Evolutionary conservation across 2,113 vertebrate species (phyloP), one percentile per base, ranked within the genome.

Genomic region (Phainopepla nitens): DNA sequence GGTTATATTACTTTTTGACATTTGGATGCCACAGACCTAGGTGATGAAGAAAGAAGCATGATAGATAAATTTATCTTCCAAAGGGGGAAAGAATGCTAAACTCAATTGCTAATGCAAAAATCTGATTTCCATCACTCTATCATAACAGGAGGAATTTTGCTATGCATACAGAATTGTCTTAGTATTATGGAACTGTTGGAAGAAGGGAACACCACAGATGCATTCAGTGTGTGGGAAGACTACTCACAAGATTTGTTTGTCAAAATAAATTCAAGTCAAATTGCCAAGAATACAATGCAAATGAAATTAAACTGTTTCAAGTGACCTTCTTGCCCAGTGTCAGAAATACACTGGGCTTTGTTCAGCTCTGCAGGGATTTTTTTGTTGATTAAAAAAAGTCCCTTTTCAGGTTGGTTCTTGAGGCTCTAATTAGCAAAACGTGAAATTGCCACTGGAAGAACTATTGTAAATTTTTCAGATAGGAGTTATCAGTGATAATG

Each of bases 191-290:
- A 90, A 86, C 68, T 36, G 35, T 47, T 90, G 66, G 62, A 81
- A 61, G 53, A 93, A 93, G 24, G 24, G 65, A 71, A 42, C 28
- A 77, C 35, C 65, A 87, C 11, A 73, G 82, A 78, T 51, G 17
- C 35, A 24, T 86, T 66, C 80, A 78, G 20, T 2, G 3, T 84
- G 61, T 76, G 62, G 73, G 61, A 87, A 93, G 93, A 82, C 47
- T 78, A 70, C 72, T 82, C 69, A 91, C 25, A 91, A 82, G 66
- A 87, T 93, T 83, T 92, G 65, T 95, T 83, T 89, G 77, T 78
- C 87, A 89, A 91, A 95, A 82, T 92, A 91, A 95, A 94, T 87
- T 93, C 65, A 70, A 42, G 42, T 20, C 28, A 21, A 85, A 94
- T 88, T 91, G 71, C 54, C 68, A 91, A 92, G 75, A 89, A 88